phyloP scores from a whole-genome alignment of 2,888 invertebrate genomes.

The Drosophila nigritarsus region DNA sequence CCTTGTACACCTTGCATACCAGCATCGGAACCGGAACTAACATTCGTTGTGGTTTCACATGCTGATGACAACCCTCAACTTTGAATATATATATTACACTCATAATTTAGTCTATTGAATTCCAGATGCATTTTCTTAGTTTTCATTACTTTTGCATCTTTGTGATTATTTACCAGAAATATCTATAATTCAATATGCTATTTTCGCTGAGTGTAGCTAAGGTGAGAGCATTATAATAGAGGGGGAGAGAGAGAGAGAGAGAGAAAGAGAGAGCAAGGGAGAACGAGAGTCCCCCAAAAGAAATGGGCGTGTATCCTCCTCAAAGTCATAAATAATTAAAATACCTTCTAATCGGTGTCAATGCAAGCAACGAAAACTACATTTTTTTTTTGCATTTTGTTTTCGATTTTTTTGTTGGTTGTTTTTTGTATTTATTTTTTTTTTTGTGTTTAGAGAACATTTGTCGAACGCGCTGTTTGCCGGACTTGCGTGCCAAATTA shows the following conservation, averaged over 20 bases:
- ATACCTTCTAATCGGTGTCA: slow-evolving; percentile 82
- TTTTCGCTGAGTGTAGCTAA: slow-evolving; percentile 11
- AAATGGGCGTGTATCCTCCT: slow-evolving; percentile 60
- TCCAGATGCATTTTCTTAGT: not conserved
- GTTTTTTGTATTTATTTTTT: not conserved
- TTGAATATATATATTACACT: not conserved
- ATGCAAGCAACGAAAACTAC: slow-evolving; percentile 67
- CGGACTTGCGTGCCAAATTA: slow-evolving; percentile 61
- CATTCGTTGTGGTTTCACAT: not conserved
- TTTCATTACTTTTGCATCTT: not conserved
- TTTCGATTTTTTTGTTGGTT: slow-evolving; percentile 4
- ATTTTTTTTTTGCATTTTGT: slow-evolving; percentile 28
- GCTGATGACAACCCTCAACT: not conserved
- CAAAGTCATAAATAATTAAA: slow-evolving; percentile 83
- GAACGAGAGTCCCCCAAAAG: slow-evolving; percentile 41
- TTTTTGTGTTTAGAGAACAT: slow-evolving; percentile 51
- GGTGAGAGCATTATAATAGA: slow-evolving; percentile 1
- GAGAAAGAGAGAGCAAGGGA: not conserved
- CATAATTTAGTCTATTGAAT: not conserved
- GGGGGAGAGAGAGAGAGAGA: not conserved
- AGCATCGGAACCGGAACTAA: not conserved
- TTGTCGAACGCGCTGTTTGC: slow-evolving; percentile 50
- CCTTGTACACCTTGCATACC: too few relatives aligned
- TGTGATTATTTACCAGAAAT: not conserved
- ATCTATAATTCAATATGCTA: not conserved